A percentile compares a stretch with the other conserved stretches of the same genome.
phyloP scores from a whole-genome alignment of 2,113 vertebrate species.

The Pollachius pollachius region DNA sequence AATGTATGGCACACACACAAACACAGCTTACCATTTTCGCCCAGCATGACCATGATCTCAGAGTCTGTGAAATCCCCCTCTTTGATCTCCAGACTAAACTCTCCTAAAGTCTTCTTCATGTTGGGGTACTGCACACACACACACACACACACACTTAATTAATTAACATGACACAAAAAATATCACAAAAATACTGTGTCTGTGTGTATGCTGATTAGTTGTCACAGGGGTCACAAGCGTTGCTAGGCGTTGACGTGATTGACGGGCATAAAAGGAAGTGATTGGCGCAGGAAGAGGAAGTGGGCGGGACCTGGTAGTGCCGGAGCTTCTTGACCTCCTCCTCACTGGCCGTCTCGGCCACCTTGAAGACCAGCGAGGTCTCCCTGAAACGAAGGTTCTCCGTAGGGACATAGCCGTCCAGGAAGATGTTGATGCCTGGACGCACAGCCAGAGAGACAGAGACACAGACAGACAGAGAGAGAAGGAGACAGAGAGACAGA shows the following conservation, averaged over 20 bases:
- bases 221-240: too few relatives aligned
- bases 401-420: conserved; percentile 98
- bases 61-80: conserved; percentile 90
- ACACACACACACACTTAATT: not conserved
- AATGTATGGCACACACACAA: not conserved
- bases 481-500: too few relatives aligned
- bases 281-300: not conserved
- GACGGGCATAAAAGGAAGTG: not conserved
- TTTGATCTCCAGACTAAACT: conserved; percentile 82
- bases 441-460: too few relatives aligned
- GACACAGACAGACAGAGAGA: too few relatives aligned
- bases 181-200: too few relatives aligned
- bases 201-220: too few relatives aligned
- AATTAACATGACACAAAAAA: too few relatives aligned
- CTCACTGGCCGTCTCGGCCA: conserved; percentile 95
- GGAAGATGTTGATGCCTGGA: conserved; percentile 97
- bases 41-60: conserved; percentile 93
- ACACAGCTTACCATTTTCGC: conserved; percentile 80
- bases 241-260: too few relatives aligned
- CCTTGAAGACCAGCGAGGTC: conserved; percentile 94
- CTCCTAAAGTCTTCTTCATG: conserved; percentile 89
- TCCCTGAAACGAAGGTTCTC: conserved; percentile 97
- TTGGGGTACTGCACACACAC: conserved; percentile 75
- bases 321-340: conserved; percentile 97
- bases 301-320: conserved; percentile 78